Conservation (phyloP, 2,888 invertebrate species). For the Phalangium opilio region DNA sequence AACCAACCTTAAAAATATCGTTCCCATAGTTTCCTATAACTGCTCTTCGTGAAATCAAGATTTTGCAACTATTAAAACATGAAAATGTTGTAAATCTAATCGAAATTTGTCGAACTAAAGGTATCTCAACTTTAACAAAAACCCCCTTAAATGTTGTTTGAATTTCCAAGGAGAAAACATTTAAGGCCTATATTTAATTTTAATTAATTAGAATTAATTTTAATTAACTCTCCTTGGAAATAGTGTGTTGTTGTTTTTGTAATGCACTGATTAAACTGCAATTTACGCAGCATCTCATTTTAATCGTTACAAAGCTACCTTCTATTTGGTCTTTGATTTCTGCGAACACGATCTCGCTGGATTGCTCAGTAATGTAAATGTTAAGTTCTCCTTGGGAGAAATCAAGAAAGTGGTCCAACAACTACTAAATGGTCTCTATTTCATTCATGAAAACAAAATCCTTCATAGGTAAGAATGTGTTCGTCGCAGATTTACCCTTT, state of each 20-base stretch:
- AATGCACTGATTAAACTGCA: neutral
- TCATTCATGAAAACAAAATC: slow-evolving; percentile 85
- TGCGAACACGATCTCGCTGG: slow-evolving; percentile 98
- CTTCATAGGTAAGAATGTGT: slow-evolving; percentile 11
- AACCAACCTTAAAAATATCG: neutral
- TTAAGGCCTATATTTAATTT: too few species aligned
- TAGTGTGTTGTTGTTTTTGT: neutral
- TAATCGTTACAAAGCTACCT: slow-evolving; percentile 68
- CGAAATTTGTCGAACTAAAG: slow-evolving; percentile 66
- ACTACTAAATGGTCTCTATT: slow-evolving; percentile 73
- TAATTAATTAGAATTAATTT: too few species aligned
- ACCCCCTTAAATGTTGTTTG: too few species aligned
- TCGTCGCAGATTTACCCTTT: too few species aligned
- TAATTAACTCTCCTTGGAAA: too few species aligned
- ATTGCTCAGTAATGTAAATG: slow-evolving; percentile 78
- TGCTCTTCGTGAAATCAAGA: slow-evolving; percentile 88
- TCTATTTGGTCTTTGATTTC: slow-evolving; percentile 94
- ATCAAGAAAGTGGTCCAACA: slow-evolving; percentile 89
- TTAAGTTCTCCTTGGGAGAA: slow-evolving; percentile 77
- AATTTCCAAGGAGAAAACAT: too few species aligned
- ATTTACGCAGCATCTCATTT: slow-evolving; percentile 30
- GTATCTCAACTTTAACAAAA: slow-evolving; percentile 4
- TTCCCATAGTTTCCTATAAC: slow-evolving; percentile 71
- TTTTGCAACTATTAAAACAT: slow-evolving; percentile 82
- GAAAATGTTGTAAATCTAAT: slow-evolving; percentile 94